Base-by-base conservation (phyloP, 2,113 vertebrate genomes). In the Aptenodytes forsteri region DNA sequence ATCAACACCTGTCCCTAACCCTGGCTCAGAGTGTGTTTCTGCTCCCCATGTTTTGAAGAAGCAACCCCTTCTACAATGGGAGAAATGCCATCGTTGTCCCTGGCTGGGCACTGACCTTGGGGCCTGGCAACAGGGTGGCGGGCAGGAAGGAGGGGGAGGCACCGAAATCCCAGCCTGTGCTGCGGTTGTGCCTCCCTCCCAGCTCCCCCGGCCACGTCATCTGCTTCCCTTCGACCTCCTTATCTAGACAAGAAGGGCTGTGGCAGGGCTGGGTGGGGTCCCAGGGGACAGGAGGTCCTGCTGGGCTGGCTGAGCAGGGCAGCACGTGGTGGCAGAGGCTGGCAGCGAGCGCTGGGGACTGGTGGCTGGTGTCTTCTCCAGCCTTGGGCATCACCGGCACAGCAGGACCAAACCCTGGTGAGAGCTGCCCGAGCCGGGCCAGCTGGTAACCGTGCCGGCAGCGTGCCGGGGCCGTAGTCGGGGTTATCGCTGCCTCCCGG, bases 391-490 rank as follows among this genome's bases (percentile, higher is more conserved):
- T 7, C 66, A n/a, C 36, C 6, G 8, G 16, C 56, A 17, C 26
- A 9, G 70, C 54, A 59, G 58, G 71, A 36, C 44, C 29, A 46
- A 25, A 3, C 8, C 8, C 13, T 1, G 5, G 49, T 3, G 10
- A 55, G 54, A 20, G 34, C 59, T 42, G 58, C 40, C 50, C 2
- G 23, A 44, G 55, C 69, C 14, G 50, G n/a, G 14, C 34, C 49
- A 10, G 26, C 32, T 0, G 15, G 32, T 18, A 13, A 2, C 44
- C 0, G 8, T 30, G 71, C 64, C 11, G 13, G 73, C 72, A 13
- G 38, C 4, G 1, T 25, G 54, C 30, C 0, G 6, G 55, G 61
- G 58, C 64, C 0, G 0, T 5, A 6, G 64, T 69, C 0, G 3
- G 55, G 82, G 76, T 95, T 94, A 92, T 95, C 83, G 0, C 83